These are phyloP conservation scores for Sprattus sprattus DNA, from an alignment of 2,113 vertebrate genomes.

Conservation along the genomic window DNA sequence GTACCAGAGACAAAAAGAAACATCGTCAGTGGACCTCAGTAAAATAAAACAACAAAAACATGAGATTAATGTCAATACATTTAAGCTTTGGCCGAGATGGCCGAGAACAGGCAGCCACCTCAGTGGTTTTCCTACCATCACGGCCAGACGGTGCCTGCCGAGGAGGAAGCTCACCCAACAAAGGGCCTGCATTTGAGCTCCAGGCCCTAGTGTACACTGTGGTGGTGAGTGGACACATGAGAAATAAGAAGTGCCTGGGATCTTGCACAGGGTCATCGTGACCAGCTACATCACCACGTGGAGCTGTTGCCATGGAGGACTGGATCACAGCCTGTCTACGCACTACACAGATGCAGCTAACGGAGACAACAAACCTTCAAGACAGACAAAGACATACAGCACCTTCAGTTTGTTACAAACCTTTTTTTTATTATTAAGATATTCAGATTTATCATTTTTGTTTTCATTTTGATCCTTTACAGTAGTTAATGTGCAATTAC, in stretches of 20 bases:
- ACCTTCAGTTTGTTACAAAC: constrained; percentile 81
- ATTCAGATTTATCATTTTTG: constrained; percentile 73
- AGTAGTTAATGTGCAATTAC: constrained; percentile 94
- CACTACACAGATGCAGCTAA: neutral
- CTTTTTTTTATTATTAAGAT: constrained; percentile 82
- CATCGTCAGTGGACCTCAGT: no score
- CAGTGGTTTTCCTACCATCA: neutral
- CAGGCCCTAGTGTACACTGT: neutral
- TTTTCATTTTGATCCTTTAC: constrained; percentile 74
- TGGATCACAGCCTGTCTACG: neutral
- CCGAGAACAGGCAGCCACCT: no score
- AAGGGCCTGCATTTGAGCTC: no score
- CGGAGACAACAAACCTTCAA: neutral
- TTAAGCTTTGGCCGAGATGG: no score
- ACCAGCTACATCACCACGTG: neutral
- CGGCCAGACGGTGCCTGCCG: neutral
- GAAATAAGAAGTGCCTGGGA: neutral
- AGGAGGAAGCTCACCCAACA: neutral
- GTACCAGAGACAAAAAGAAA: no score
- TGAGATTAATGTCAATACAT: no score
- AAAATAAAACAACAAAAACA: no score
- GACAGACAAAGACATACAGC: constrained; percentile 15
- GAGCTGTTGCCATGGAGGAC: neutral
- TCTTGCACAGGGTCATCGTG: neutral
- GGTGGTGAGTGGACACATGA: neutral